phyloP scores from a whole-genome alignment of 1,140 invertebrate genomes.

The Sarcophaga bullata region DNA sequence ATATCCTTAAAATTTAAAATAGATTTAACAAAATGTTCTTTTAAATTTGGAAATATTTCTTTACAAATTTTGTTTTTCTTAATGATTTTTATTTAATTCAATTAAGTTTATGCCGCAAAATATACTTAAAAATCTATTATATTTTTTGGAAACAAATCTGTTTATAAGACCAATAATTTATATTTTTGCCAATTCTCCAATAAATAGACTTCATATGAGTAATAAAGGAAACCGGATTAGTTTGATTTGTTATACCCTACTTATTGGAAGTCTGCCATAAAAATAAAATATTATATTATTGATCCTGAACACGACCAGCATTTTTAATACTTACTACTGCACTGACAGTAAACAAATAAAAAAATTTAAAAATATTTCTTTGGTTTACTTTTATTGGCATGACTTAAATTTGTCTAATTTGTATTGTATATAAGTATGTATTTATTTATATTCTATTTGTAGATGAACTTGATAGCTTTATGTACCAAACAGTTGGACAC shows the following conservation, averaged over 20 bases:
- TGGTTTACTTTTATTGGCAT: too few relatives aligned
- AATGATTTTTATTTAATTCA: too few relatives aligned
- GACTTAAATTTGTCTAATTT: slow-evolving; percentile 5
- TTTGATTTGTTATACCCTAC: neutral
- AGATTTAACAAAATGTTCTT: too few relatives aligned
- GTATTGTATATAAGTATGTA: neutral
- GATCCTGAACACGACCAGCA: neutral
- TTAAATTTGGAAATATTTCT: too few relatives aligned
- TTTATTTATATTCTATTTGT: slow-evolving; percentile 50
- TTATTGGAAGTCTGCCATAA: neutral
- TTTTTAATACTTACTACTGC: neutral
- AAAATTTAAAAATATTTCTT: too few relatives aligned
- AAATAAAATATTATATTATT: neutral
- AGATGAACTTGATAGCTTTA: slow-evolving; percentile 98
- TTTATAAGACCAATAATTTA: too few relatives aligned
- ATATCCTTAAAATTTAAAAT: too few relatives aligned
- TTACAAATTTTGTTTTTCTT: too few relatives aligned
- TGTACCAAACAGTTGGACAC: slow-evolving; percentile 99
- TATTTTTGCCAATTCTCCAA: too few relatives aligned
- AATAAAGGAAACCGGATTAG: neutral
- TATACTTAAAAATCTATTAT: too few relatives aligned
- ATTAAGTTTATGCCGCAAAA: too few relatives aligned
- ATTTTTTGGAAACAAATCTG: too few relatives aligned
- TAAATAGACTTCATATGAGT: neutral
- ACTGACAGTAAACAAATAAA: neutral